Conservation (phyloP, 2,797 vertebrate genomes). For the Toxotes lorentzi region DNA sequence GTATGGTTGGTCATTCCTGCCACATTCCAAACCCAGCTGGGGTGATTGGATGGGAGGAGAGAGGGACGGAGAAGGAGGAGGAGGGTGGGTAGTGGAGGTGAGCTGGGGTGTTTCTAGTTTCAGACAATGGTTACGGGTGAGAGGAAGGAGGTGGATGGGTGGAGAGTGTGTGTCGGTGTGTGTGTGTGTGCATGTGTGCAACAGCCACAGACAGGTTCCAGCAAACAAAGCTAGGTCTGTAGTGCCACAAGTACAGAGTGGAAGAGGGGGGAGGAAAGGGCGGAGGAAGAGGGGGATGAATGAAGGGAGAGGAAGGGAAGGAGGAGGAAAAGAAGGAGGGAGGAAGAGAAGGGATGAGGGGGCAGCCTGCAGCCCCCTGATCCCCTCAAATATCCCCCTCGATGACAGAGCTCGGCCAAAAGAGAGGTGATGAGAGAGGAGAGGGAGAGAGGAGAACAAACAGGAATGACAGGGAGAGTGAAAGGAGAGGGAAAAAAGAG, state of each 20-base stretch:
- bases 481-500: conserved; percentile 83
- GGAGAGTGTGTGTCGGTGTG: conserved; percentile 58
- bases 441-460: conserved; percentile 75
- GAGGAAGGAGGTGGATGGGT: conserved; percentile 75
- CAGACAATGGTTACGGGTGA: conserved; percentile 86
- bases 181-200: conserved; percentile 46
- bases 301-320: conserved; percentile 66
- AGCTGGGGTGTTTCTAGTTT: conserved; percentile 84
- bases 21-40: conserved; percentile 85
- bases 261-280: conserved; percentile 66
- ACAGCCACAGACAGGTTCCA: conserved; percentile 84
- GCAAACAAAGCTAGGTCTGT: conserved; percentile 95
- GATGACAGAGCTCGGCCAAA: conserved; percentile 88
- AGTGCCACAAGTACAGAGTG: conserved; percentile 83
- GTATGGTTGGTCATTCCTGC: conserved; percentile 76
- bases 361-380: conserved; percentile 83
- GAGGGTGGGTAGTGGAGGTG: conserved; percentile 74
- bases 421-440: conserved; percentile 88
- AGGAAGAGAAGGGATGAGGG: conserved; percentile 66
- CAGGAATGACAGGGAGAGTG: conserved; percentile 73
- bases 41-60: conserved; percentile 82
- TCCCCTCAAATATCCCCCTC: conserved; percentile 95
- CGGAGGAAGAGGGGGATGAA: conserved; percentile 57
- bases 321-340: conserved; percentile 47
- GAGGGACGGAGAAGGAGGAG: conserved; percentile 69